Base-by-base conservation (phyloP, 2,888 invertebrate species). In the Pseudoips prasinana region DNA sequence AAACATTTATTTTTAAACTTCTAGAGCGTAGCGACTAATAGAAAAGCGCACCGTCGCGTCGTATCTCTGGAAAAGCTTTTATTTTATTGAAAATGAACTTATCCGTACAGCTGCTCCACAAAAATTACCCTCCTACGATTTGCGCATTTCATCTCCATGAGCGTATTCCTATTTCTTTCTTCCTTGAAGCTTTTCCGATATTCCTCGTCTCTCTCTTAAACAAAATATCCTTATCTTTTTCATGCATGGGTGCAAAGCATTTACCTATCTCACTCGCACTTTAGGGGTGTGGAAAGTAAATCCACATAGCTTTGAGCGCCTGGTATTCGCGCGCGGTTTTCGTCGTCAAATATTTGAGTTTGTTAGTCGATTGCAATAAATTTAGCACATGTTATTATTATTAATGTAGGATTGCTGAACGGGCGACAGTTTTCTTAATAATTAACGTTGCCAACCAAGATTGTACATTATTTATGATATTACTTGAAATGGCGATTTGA, bases 41-140 rank as follows among this genome's bases (percentile, higher is more conserved):
- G 45, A 41, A 43, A 39, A 46, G 17, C 33, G 34, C 28, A 25
- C 39, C 25, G 27, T 29, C 14, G 11, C 19, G 14, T 14, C 14
- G 14, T 5, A 3, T 14, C 23, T 24, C 34, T 47, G 48, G 58
- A 54, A 63, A 55, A 64, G 53, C 49, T 63, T 54, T 63, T 58
- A 68, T 67, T 68, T 68, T 65, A 71, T 72, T 66, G 65, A 74
- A 73, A 75, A 73, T 63, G 54, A 65, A 66, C 58, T 61, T 64
- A 62, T 64, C 52, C 56, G 47, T 53, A 49, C 71, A 72, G 71
- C 64, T 74, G 73, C 61, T 66, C 53, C 51, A 55, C 54, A 57
- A 47, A 66, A 64, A 58, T 63, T 63, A 47, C 60, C 51, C 61
- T 61, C 43, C 44, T 50, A 45, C 47, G 49, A 55, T 59, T 65